Evolutionary conservation across 2,113 vertebrate species (phyloP).

Genomic region (Papio anubis): DNA sequence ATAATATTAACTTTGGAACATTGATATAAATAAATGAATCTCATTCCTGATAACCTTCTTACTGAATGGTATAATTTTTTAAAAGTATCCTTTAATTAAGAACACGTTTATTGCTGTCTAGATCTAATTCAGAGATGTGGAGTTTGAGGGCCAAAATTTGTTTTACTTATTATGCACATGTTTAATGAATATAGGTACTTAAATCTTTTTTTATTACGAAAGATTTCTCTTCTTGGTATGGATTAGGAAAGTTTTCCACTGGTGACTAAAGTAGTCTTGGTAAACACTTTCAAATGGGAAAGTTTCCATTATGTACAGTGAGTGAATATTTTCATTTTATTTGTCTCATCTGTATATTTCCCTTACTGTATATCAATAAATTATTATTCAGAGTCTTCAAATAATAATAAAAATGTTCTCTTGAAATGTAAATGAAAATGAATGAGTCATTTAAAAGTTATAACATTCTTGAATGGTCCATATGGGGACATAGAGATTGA

Average conservation of each 20-base stretch:
- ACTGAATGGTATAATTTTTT: neutral
- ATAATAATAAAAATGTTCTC: conserved; percentile 63
- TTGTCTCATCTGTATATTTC: conserved; percentile 20
- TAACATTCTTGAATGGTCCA: conserved; percentile 59
- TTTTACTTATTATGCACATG: conserved; percentile 49
- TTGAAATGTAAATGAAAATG: conserved; percentile 62
- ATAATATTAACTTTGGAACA: neutral
- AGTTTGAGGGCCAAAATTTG: conserved; percentile 16
- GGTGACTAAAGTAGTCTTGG: neutral
- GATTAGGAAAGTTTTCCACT: conserved; percentile 37
- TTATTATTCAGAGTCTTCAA: conserved; percentile 54
- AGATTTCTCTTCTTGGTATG: neutral
- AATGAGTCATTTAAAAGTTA: conserved; percentile 61
- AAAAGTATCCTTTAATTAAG: conserved; percentile 28
- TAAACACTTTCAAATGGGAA: conserved; percentile 38
- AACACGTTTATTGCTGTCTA: neutral
- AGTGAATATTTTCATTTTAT: conserved; percentile 50
- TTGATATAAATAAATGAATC: conserved; percentile 8
- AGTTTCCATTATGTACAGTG: conserved; percentile 22
- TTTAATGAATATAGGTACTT: conserved; percentile 4
- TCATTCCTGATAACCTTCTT: neutral
- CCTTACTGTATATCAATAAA: conserved; percentile 44
- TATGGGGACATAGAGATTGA: neutral
- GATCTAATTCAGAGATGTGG: neutral
- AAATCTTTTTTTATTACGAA: neutral